These are phyloP conservation scores for Cremastinae sp. DNA, from an alignment of 2,888 invertebrate species.

Conservation along the genomic window DNA sequence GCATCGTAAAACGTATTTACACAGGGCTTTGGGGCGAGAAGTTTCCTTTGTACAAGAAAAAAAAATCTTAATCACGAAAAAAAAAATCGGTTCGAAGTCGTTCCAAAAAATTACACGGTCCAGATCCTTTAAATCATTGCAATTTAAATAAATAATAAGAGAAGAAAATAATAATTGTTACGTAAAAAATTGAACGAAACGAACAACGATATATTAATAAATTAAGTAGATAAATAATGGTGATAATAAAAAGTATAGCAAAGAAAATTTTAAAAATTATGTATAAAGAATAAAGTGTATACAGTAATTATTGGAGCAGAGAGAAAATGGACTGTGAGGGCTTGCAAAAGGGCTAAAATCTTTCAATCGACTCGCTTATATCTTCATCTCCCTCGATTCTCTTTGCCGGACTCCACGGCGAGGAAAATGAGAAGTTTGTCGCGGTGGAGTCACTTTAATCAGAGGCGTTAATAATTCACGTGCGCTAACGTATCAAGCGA, in stretches of 20 bases:
- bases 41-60: slow-evolving; percentile 40
- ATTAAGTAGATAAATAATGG: too few relatives aligned
- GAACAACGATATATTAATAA: too few relatives aligned
- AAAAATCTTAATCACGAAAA: slow-evolving; percentile 1
- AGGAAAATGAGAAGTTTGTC: slow-evolving; percentile 7
- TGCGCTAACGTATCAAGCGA: slow-evolving; percentile 76
- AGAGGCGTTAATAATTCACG: slow-evolving; percentile 76
- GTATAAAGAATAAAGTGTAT: background rate
- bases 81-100: background rate
- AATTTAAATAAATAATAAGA: too few relatives aligned
- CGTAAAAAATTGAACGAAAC: too few relatives aligned
- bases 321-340: slow-evolving; percentile 63
- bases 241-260: too few relatives aligned
- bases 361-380: too few relatives aligned
- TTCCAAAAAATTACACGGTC: too few relatives aligned
- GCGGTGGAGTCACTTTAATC: slow-evolving; percentile 72
- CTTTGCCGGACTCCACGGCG: background rate
- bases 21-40: slow-evolving; percentile 22
- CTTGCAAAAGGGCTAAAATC: slow-evolving; percentile 31
- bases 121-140: too few relatives aligned
- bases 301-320: slow-evolving; percentile 50
- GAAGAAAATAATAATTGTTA: too few relatives aligned
- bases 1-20: slow-evolving; percentile 26
- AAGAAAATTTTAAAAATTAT: too few relatives aligned
- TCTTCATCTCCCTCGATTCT: too few relatives aligned